phyloP scores from a whole-genome alignment of 2,888 invertebrate species.

The Cyclophora albipunctata region DNA sequence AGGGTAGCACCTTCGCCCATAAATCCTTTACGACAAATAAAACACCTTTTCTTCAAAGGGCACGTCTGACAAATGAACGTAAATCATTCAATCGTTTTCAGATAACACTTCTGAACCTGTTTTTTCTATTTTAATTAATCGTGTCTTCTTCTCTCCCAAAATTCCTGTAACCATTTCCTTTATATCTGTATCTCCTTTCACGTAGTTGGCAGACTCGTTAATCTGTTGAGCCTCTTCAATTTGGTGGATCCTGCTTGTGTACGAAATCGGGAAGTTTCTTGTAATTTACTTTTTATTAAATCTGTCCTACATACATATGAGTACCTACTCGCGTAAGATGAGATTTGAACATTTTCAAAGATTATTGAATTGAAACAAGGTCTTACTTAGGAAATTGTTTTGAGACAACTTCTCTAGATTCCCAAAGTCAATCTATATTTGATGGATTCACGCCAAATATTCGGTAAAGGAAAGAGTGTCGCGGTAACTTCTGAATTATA shows the following conservation, averaged over 20 bases:
- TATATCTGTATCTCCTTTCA: conserved; percentile 7
- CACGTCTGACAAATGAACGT: conserved; percentile 37
- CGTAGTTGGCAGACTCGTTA: conserved; percentile 14
- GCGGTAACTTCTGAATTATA: conserved; percentile 46
- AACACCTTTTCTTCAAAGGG: conserved; percentile 44
- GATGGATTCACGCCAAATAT: conserved; percentile 16
- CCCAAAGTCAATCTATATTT: conserved; percentile 11
- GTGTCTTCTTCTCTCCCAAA: conserved; percentile 8
- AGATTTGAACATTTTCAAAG: no score
- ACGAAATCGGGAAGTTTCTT: conserved; percentile 6
- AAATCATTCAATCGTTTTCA: conserved; percentile 61
- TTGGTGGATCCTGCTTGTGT: conserved; percentile 12
- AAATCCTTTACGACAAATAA: conserved; percentile 69
- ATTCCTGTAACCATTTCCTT: conserved; percentile 6
- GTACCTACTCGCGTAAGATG: no score
- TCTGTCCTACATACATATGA: no score
- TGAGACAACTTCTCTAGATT: conserved; percentile 4
- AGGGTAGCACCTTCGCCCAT: conserved; percentile 40
- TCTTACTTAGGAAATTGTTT: no score
- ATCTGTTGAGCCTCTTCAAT: conserved; percentile 18
- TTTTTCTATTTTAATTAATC: conserved; percentile 21
- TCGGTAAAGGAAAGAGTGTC: conserved; percentile 23
- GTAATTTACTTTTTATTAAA: conserved; percentile 8
- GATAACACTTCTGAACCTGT: no score
- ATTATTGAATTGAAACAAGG: no score